phyloP scores from a whole-genome alignment of 2,113 vertebrate species.

The Tachysurus fulvidraco region DNA sequence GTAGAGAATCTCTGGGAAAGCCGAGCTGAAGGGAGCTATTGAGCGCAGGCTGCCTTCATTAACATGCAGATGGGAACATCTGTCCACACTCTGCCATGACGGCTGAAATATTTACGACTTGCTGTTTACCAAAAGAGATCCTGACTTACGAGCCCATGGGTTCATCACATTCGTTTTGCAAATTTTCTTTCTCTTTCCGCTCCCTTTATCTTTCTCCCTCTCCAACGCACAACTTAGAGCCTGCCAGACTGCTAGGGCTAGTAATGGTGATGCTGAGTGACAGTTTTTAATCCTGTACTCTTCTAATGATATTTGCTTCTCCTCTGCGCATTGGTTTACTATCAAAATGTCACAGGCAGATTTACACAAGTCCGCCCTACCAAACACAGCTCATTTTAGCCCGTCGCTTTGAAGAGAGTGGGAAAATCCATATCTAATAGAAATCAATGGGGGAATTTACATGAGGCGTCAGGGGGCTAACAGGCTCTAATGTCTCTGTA shows the following conservation, averaged over 20 bases:
- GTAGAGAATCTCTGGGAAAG: conserved; percentile 58
- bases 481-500: conserved; percentile 50
- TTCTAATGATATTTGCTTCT: conserved; percentile 70
- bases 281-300: conserved; percentile 69
- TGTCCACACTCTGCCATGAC: conserved; percentile 73
- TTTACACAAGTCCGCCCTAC: conserved; percentile 67
- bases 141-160: conserved; percentile 56
- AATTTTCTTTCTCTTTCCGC: not conserved
- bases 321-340: conserved; percentile 59
- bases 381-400: conserved; percentile 75
- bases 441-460: conserved; percentile 70
- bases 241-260: conserved; percentile 45
- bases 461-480: conserved; percentile 58
- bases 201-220: conserved; percentile 18
- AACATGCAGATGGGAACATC: conserved; percentile 74
- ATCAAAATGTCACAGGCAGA: conserved; percentile 77
- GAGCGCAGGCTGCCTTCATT: conserved; percentile 69
- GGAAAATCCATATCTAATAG: conserved; percentile 68
- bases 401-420: conserved; percentile 45
- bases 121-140: conserved; percentile 65
- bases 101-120: conserved; percentile 78
- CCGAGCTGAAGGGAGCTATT: conserved; percentile 72
- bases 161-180: conserved; percentile 31
- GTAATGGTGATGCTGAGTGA: conserved; percentile 69
- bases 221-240: conserved; percentile 29